Base-by-base conservation (phyloP, 2,113 vertebrate genomes). In the Grammomys surdaster region DNA sequence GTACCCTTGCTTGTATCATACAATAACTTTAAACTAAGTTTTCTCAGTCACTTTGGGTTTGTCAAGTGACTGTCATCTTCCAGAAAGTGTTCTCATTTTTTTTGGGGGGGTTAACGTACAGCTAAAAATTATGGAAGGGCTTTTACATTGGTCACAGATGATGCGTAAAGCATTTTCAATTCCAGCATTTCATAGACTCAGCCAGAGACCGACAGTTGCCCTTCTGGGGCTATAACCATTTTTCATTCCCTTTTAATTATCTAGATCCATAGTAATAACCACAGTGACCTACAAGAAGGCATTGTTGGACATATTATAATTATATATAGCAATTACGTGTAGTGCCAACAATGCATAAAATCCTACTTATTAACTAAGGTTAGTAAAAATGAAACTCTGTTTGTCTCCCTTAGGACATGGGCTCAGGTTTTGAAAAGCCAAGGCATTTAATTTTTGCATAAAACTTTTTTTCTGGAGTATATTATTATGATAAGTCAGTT, bases 181-280 rank as follows among this genome's bases (percentile, higher is more conserved):
- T 96, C 67, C 51, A 65, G 19, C 60, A 65, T 92, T 97, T 95
- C 81, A 80, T 96, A 95, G 77, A 94, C 60, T 95, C 54, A 67
- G 43, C 58, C 48, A 90, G 76, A 96, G 91, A 91, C 76, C 0
- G 20, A 94, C 78, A 92, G 93, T 96, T 96, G 88, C 90, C 97
- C 95, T 97, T 97, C 92, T 96, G 91, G 60, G 94, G 82, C 88
- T 89, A 87, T 89, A 95, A 94, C 24, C 54, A 43, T 95, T 96
- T 96, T 96, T 97, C 89, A 95, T 95, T 95, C 90, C 91, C n/a
- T 96, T 97, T 97, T 97, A 97, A 97, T 97, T 97, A 98, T 97
- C 95, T 94, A 95, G 86, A 97, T 92, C 51, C 91, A 94, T 95
- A 89, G 94, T 97, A 95, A 96, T 95, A 95, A 97, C 92, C 86